These are phyloP conservation scores for Brachyptera putata DNA, from an alignment of 2,888 invertebrate genomes.

Conservation along the genomic window DNA sequence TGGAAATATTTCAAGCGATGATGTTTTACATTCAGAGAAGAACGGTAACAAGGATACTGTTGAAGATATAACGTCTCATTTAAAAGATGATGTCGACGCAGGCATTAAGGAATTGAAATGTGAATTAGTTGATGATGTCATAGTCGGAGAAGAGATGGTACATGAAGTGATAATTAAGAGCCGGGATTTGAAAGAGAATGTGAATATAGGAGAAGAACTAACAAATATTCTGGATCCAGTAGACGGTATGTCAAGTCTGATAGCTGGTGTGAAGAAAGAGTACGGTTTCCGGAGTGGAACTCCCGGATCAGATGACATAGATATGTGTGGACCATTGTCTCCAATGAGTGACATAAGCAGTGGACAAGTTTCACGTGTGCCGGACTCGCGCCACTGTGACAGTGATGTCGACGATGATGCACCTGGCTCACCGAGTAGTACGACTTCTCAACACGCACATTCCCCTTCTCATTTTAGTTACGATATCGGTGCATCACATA, in stretches of 20 bases:
- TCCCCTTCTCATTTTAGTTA: constrained; percentile 44
- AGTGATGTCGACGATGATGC: constrained; percentile 57
- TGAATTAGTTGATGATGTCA: constrained; percentile 3
- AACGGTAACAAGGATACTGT: neutral
- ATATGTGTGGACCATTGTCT: constrained; percentile 52
- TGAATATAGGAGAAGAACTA: neutral
- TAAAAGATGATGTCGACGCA: neutral
- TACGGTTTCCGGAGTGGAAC: constrained; percentile 44
- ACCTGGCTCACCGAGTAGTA: constrained; percentile 63
- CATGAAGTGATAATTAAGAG: constrained; percentile 3
- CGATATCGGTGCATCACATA: constrained; percentile 27
- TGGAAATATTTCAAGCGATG: neutral
- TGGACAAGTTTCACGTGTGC: constrained; percentile 52
- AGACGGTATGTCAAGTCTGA: neutral
- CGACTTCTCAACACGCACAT: constrained; percentile 61
- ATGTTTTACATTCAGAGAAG: too few relatives aligned
- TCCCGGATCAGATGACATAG: constrained; percentile 57
- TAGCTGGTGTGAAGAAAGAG: constrained; percentile 19
- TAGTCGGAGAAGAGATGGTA: constrained; percentile 11
- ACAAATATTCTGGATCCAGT: too few relatives aligned
- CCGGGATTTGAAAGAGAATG: neutral
- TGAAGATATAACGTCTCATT: neutral
- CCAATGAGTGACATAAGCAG: constrained; percentile 62
- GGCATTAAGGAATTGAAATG: neutral
- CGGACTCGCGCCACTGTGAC: constrained; percentile 42